phyloP scores from a whole-genome alignment of 2,797 vertebrate genomes.

The Simalia tracyae region DNA sequence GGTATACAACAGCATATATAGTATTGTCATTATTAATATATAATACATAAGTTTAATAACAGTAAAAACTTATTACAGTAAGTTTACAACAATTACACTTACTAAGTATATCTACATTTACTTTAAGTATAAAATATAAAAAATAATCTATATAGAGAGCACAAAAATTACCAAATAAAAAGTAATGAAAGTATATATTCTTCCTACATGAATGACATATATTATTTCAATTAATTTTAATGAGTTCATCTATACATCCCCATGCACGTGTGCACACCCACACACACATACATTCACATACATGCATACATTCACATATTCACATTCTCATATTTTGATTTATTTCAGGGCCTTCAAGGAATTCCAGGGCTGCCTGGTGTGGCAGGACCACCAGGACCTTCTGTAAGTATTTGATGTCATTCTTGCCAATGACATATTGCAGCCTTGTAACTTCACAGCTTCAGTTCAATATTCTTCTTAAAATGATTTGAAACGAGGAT shows the following conservation, averaged over 20 bases:
- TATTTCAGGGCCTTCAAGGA: slow-evolving; percentile 83
- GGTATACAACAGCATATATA: background rate
- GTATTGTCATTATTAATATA: background rate
- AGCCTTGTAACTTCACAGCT: background rate
- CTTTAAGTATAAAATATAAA: too few species aligned
- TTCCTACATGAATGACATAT: too few species aligned
- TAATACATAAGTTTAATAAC: too few species aligned
- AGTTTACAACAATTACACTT: too few species aligned
- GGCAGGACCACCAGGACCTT: slow-evolving; percentile 81
- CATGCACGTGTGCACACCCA: background rate
- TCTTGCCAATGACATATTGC: background rate
- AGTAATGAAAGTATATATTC: too few species aligned
- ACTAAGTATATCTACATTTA: too few species aligned
- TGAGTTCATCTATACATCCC: too few species aligned
- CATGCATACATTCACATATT: background rate
- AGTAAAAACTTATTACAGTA: too few species aligned
- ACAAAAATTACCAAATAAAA: too few species aligned
- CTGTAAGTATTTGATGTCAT: slow-evolving; percentile 74
- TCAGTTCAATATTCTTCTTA: background rate
- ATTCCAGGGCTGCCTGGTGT: slow-evolving; percentile 84
- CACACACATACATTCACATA: background rate
- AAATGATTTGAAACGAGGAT: background rate
- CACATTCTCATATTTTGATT: slow-evolving; percentile 26
- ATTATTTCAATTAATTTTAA: too few species aligned
- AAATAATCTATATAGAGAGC: too few species aligned